Evolutionary conservation across 2,113 vertebrate species (phyloP).

Genomic region (Bambusicola thoracicus): DNA sequence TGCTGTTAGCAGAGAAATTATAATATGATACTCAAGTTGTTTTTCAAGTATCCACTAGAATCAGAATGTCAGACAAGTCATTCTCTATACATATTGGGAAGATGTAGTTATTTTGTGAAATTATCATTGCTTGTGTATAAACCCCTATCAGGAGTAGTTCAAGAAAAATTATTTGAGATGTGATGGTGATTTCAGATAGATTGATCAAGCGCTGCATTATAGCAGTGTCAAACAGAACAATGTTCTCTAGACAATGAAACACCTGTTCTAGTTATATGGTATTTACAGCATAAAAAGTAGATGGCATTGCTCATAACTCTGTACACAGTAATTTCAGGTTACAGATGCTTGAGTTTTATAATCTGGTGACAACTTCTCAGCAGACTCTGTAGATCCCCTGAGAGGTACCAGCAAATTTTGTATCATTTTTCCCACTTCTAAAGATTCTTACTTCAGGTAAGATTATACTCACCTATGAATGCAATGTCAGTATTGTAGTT

Average conservation of each 20-base stretch:
- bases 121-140: neutral
- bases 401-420: neutral
- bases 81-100: neutral
- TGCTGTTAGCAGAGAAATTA: neutral
- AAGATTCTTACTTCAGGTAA: neutral
- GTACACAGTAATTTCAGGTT: neutral
- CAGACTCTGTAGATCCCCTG: neutral
- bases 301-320: neutral
- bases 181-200: neutral
- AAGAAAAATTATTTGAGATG: neutral
- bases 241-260: neutral
- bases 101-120: neutral
- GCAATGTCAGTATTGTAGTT: neutral
- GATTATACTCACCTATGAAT: neutral
- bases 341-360: neutral
- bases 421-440: neutral
- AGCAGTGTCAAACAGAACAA: neutral
- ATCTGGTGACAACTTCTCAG: neutral
- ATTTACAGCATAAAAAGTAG: neutral
- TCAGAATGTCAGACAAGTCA: neutral
- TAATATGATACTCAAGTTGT: neutral
- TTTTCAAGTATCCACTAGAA: neutral
- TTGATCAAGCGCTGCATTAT: neutral
- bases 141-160: neutral
- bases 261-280: neutral